These are phyloP conservation scores for Calameuta pallipes DNA, from an alignment of 2,888 invertebrate species.

Conservation along the genomic window DNA sequence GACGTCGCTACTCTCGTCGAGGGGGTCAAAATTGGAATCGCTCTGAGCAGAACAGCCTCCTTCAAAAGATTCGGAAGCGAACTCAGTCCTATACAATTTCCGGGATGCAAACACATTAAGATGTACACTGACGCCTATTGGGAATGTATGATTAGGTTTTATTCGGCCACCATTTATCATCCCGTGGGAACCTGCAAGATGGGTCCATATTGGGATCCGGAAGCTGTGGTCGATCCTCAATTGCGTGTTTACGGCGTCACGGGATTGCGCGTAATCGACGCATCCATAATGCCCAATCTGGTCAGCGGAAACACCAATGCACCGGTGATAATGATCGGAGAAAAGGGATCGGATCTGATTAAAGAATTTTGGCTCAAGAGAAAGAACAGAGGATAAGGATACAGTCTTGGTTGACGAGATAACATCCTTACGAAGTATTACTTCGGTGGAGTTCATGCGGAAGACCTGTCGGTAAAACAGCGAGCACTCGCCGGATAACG, in stretches of 20 bases:
- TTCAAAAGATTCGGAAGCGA: slow-evolving; percentile 81
- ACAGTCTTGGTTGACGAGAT: background rate
- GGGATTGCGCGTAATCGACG: slow-evolving; percentile 84
- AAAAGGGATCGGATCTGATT: slow-evolving; percentile 89
- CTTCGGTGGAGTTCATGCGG: background rate
- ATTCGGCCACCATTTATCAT: slow-evolving; percentile 87
- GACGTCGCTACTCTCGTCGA: slow-evolving; percentile 86
- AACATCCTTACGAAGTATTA: background rate
- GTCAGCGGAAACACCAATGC: slow-evolving; percentile 90
- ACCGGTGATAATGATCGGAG: slow-evolving; percentile 89
- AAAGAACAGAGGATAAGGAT: slow-evolving; percentile 46
- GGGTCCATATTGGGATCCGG: slow-evolving; percentile 88
- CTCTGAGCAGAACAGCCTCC: slow-evolving; percentile 82
- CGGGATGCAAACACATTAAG: slow-evolving; percentile 78
- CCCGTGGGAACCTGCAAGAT: slow-evolving; percentile 90
- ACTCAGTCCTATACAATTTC: slow-evolving; percentile 78
- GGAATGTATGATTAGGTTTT: slow-evolving; percentile 87
- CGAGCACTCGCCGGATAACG: background rate
- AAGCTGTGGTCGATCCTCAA: slow-evolving; percentile 85
- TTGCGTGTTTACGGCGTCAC: slow-evolving; percentile 83
- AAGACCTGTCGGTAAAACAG: background rate
- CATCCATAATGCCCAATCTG: slow-evolving; percentile 87
- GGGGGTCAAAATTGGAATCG: slow-evolving; percentile 86
- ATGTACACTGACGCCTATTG: slow-evolving; percentile 82
- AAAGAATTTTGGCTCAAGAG: slow-evolving; percentile 84